Evolutionary conservation across 1,140 invertebrate genomes (phyloP), one percentile per base, ranked within the genome.

Genomic region (Diorhabda elongata): DNA sequence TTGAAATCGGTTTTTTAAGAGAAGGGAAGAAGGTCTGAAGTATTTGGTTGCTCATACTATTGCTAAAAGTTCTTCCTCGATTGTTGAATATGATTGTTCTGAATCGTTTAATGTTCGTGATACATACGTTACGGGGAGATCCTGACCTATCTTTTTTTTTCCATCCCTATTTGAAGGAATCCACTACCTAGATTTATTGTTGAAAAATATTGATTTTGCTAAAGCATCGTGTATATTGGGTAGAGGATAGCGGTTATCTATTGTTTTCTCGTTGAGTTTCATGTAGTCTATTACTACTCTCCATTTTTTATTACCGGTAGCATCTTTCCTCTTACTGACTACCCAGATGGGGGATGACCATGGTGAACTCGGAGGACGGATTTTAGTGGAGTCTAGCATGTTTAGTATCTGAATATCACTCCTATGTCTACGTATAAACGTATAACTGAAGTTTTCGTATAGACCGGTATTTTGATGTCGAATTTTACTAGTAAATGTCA

Each of bases 131-230:
- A 76, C 70, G 4, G 77, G 74, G 7, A 42, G 47, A 58, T 78
- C 71, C 47, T 58, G 61, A 44, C 71, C 71, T n/a, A 73, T 81
- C 78, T 4, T 75, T 66, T 47, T 11, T 71, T 62, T 2, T 78
- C 69, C 26, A 86, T 72, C 58, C 78, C 73, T 5, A 87, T 77
- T 71, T 87, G 85, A 71, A 82, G 83, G 71, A 82, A 87, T 5
- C 85, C 85, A 45, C 71, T 75, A 3, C 74, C 75, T 3, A 84
- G 67, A 77, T 86, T 82, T 9, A 86, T 60, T 2, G 79, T 78
- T 3, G 78, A 73, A 68, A 85, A 85, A 64, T 77, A 82, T 42
- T 72, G 86, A 69, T 69, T 79, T 79, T 63, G 83, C 78, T 58
- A 88, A 73, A 61, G 80, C 75, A 41, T 84, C 81, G 11, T 77